phyloP scores from a whole-genome alignment of 2,113 vertebrate species.

The Chrysochloris asiatica region DNA sequence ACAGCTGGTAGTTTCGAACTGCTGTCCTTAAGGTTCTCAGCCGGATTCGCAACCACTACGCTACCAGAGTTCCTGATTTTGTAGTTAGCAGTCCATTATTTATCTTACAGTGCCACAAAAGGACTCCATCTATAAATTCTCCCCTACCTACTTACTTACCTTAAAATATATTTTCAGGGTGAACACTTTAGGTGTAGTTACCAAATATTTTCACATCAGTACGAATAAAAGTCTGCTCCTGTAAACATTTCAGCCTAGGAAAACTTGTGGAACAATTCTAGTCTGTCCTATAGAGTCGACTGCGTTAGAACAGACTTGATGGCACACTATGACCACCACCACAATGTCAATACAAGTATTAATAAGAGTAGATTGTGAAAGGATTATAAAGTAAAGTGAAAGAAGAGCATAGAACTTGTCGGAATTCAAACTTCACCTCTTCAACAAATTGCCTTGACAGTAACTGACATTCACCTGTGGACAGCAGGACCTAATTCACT shows the following conservation, averaged over 20 bases:
- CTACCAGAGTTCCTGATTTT: no score
- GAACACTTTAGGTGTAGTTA: constrained; percentile 14
- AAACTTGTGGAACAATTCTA: neutral
- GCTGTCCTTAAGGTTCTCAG: no score
- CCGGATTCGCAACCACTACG: no score
- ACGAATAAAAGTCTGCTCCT: neutral
- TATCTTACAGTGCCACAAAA: no score
- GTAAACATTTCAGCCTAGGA: neutral
- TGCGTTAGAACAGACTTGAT: neutral
- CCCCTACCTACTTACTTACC: neutral
- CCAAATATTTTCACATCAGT: neutral
- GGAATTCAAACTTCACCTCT: neutral
- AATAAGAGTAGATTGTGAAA: neutral
- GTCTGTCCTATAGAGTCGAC: neutral
- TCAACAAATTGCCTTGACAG: neutral
- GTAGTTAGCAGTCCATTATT: no score
- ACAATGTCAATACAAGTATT: neutral
- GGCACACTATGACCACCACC: neutral
- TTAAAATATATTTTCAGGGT: neutral
- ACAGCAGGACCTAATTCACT: neutral
- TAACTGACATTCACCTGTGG: neutral
- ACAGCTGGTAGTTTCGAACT: no score
- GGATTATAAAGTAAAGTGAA: neutral
- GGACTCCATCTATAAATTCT: neutral
- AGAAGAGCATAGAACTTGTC: neutral